Evolutionary conservation across 2,797 vertebrate species (phyloP).

Genomic region (Sebastes iracundus): DNA sequence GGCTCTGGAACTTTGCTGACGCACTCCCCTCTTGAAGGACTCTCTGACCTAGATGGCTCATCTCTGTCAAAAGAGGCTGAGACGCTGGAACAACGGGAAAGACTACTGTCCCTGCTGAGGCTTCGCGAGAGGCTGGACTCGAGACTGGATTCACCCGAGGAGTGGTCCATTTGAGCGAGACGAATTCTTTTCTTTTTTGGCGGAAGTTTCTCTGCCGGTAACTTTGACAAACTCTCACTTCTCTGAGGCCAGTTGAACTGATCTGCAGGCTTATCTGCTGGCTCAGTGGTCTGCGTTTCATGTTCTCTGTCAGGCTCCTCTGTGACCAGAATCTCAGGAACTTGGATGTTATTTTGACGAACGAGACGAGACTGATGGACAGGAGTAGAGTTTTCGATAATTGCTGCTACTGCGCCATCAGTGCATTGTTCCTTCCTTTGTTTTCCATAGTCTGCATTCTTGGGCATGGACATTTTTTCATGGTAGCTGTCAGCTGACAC

Average conservation of each 20-base stretch:
- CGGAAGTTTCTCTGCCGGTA: slow-evolving; percentile 97
- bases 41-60: slow-evolving; percentile 88
- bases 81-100: slow-evolving; percentile 94
- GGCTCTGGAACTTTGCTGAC: slow-evolving; percentile 84
- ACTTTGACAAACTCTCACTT: slow-evolving; percentile 94
- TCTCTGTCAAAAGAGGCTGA: slow-evolving; percentile 95
- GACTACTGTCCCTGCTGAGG: slow-evolving; percentile 94
- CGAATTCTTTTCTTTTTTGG: slow-evolving; percentile 98
- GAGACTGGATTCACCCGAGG: slow-evolving; percentile 93
- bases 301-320: slow-evolving; percentile 95
- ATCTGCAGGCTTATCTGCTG: slow-evolving; percentile 87
- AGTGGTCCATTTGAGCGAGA: slow-evolving; percentile 95
- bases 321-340: slow-evolving; percentile 97
- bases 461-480: slow-evolving; percentile 76
- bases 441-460: slow-evolving; percentile 68
- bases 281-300: slow-evolving; percentile 85
- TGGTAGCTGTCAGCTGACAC: slow-evolving; percentile 61
- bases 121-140: slow-evolving; percentile 94
- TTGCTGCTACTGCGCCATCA: slow-evolving; percentile 56
- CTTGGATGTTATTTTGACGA: slow-evolving; percentile 97
- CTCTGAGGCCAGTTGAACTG: slow-evolving; percentile 97
- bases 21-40: slow-evolving; percentile 84
- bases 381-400: slow-evolving; percentile 75
- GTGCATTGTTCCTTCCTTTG: slow-evolving; percentile 76
- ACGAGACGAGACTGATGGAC: slow-evolving; percentile 90